Conservation (phyloP, 2,888 invertebrate species). For the Hyposoter didymator region DNA sequence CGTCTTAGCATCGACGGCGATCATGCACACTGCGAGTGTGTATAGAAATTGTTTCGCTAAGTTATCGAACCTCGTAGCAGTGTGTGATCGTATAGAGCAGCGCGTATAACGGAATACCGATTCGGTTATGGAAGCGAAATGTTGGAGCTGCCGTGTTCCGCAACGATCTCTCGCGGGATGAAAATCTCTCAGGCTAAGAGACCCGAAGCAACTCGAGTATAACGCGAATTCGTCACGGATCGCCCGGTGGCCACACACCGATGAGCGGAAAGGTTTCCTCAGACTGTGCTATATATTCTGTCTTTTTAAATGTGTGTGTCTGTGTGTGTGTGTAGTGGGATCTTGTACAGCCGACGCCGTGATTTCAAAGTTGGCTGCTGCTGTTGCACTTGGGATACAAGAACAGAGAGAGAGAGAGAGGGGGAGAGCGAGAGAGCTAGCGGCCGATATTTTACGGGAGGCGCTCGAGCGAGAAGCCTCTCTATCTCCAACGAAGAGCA, state of each 20-base stretch:
- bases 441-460: constrained; percentile 68
- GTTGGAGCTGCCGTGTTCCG: constrained; percentile 45
- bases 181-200: constrained; percentile 55
- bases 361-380: constrained; percentile 48
- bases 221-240: constrained; percentile 72
- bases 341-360: constrained; percentile 39
- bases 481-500: constrained; percentile 9
- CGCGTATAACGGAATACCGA: constrained; percentile 7
- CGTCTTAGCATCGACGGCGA: background rate
- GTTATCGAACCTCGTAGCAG: constrained; percentile 24
- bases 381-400: constrained; percentile 43
- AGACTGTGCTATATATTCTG: constrained; percentile 16
- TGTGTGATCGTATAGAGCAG: background rate
- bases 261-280: constrained; percentile 61
- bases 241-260: constrained; percentile 69
- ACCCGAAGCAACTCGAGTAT: constrained; percentile 66
- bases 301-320: background rate
- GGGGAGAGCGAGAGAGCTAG: background rate
- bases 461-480: constrained; percentile 70
- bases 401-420: constrained; percentile 24
- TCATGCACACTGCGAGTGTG: background rate
- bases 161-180: constrained; percentile 52
- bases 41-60: constrained; percentile 13
- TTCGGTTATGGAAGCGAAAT: constrained; percentile 15
- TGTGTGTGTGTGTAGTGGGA: background rate